Evolutionary conservation across 2,888 invertebrate species (phyloP).

Genomic region (Macrostomum cliftonense): DNA sequence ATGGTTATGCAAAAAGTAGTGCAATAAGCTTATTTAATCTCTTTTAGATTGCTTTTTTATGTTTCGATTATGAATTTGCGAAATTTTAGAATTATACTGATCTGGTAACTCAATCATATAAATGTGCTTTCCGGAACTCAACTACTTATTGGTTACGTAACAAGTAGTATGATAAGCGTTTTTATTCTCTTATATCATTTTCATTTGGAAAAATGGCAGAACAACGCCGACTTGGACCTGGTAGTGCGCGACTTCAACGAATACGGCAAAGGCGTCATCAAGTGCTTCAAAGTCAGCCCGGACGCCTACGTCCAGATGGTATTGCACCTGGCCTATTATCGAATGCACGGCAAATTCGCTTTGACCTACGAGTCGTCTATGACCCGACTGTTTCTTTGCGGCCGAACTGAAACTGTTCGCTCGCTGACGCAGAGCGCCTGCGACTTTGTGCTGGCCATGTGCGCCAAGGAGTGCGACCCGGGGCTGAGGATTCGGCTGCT

Average conservation of each 20-base stretch:
- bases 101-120: too few species aligned
- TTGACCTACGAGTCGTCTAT: constrained; percentile 42
- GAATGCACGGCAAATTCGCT: constrained; percentile 36
- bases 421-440: constrained; percentile 36
- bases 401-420: constrained; percentile 41
- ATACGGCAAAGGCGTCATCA: constrained; percentile 41
- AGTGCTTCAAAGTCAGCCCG: constrained; percentile 40
- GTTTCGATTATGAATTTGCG: too few species aligned
- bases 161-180: too few species aligned
- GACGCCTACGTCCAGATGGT: constrained; percentile 42
- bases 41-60: too few species aligned
- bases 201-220: constrained; percentile 29
- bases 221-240: constrained; percentile 38
- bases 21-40: too few species aligned
- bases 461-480: constrained; percentile 20
- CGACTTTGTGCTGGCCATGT: constrained; percentile 38
- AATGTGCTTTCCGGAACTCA: too few species aligned
- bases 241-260: constrained; percentile 32
- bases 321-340: constrained; percentile 39
- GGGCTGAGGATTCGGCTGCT: constrained; percentile 34
- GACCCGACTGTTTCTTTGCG: constrained; percentile 39
- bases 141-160: too few species aligned
- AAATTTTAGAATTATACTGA: too few species aligned
- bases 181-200: too few species aligned
- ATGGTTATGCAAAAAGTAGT: too few species aligned